These are phyloP conservation scores for Myrmophylax atrothorax DNA, from an alignment of 2,113 vertebrate genomes.

Conservation along the genomic window DNA sequence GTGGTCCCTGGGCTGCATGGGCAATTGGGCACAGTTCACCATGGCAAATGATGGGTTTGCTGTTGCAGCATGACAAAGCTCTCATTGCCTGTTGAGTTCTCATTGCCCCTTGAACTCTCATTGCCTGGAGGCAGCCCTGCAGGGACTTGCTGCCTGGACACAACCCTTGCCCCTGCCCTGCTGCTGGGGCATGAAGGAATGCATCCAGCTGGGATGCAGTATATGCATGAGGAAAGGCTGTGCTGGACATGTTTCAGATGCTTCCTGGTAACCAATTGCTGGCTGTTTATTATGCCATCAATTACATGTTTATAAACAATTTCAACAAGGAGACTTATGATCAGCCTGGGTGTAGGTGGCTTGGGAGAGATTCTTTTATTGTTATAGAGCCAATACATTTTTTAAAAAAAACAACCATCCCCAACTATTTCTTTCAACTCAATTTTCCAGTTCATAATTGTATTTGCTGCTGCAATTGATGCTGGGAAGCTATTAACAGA, in stretches of 20 bases:
- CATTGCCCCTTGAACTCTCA: accelerated
- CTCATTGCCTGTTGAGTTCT: accelerated
- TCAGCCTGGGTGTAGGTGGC: neutral
- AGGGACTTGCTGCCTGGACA: neutral
- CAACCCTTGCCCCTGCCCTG: neutral
- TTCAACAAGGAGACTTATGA: conserved; percentile 18
- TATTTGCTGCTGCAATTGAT: conserved; percentile 22
- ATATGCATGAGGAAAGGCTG: neutral
- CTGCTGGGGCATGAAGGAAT: neutral
- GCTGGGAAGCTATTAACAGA: conserved; percentile 46
- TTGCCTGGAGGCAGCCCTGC: neutral
- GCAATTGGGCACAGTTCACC: neutral
- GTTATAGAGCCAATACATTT: conserved; percentile 21
- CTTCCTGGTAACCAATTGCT: neutral
- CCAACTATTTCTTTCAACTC: neutral
- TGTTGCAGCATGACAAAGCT: accelerated
- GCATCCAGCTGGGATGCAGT: neutral
- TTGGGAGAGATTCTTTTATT: conserved; percentile 27
- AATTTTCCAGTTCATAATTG: conserved; percentile 16
- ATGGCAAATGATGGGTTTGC: neutral
- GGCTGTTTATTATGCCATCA: conserved; percentile 13
- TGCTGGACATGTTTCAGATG: neutral
- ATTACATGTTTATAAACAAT: conserved; percentile 33
- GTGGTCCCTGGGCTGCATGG: accelerated
- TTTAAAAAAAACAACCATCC: neutral